phyloP scores from a whole-genome alignment of 2,888 invertebrate genomes.

The Caenorhabditis auriculariae region DNA sequence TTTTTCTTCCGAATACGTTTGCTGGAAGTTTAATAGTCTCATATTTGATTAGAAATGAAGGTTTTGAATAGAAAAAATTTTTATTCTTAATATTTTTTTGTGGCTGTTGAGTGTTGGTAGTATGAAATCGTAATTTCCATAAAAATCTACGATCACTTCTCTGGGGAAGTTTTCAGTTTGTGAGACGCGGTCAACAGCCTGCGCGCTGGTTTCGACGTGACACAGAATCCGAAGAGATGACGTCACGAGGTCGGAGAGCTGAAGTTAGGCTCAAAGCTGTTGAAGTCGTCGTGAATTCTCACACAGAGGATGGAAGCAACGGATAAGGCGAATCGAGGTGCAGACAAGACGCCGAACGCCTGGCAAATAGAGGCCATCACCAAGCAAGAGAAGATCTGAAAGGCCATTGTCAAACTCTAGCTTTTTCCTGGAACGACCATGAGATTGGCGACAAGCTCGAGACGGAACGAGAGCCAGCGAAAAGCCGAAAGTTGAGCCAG shows the following conservation, averaged over 20 bases:
- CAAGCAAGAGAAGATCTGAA: slow-evolving; percentile 18
- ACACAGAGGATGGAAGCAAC: slow-evolving; percentile 21
- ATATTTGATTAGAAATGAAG: too few relatives aligned
- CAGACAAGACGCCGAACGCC: too few relatives aligned
- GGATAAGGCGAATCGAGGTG: slow-evolving; percentile 20
- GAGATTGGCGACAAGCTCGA: slow-evolving; percentile 90
- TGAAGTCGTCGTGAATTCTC: neutral
- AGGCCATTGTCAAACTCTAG: neutral
- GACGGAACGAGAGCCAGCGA: slow-evolving; percentile 83
- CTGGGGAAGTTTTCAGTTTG: slow-evolving; percentile 16
- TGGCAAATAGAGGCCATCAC: slow-evolving; percentile 18
- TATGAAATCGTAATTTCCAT: too few relatives aligned
- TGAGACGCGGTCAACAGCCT: slow-evolving; percentile 14
- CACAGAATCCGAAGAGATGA: slow-evolving; percentile 13
- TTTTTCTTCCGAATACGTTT: slow-evolving; percentile 35
- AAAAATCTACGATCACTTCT: too few relatives aligned
- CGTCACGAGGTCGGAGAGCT: slow-evolving; percentile 18
- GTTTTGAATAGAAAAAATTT: too few relatives aligned
- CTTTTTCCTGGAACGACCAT: slow-evolving; percentile 74
- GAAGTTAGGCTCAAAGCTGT: neutral
- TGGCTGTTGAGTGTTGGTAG: too few relatives aligned
- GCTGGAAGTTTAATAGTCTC: too few relatives aligned
- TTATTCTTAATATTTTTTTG: too few relatives aligned
- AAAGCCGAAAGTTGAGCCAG: slow-evolving; percentile 36
- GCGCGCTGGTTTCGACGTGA: slow-evolving; percentile 6